Evolutionary conservation across 2,888 invertebrate genomes (phyloP).

Genomic region (Scaptomyza reducta): DNA sequence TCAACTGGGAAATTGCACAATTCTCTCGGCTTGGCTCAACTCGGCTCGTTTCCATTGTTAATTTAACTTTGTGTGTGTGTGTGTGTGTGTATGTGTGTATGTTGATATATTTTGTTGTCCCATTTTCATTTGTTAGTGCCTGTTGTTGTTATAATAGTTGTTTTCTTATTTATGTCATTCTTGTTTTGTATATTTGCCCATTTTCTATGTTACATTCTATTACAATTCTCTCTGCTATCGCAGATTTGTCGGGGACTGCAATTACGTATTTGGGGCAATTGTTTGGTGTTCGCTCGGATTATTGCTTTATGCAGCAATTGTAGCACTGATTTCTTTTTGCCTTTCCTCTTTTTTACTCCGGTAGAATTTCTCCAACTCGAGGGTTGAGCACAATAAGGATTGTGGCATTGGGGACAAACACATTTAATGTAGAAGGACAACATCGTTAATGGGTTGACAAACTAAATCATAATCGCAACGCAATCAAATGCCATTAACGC

Average conservation of each 20-base stretch:
- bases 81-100: background rate
- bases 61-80: constrained; percentile 30
- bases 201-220: constrained; percentile 8
- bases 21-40: background rate
- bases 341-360: constrained; percentile 5
- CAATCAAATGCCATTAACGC: background rate
- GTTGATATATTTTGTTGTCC: constrained; percentile 33
- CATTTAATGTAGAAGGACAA: background rate
- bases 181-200: constrained; percentile 1
- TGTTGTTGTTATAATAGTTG: constrained; percentile 20
- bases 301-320: constrained; percentile 30
- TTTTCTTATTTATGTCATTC: background rate
- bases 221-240: constrained; percentile 45
- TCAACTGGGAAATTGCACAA: constrained; percentile 35
- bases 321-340: constrained; percentile 21
- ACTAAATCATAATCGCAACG: background rate
- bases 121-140: constrained; percentile 44
- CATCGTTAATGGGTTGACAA: background rate
- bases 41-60: constrained; percentile 52
- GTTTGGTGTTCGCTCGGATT: constrained; percentile 45
- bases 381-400: background rate
- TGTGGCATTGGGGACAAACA: background rate
- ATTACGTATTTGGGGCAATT: constrained; percentile 75
- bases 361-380: background rate
- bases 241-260: constrained; percentile 64